These are phyloP conservation scores for Aphaenogaster rudis DNA, from an alignment of 1,140 invertebrate genomes.

Conservation along the genomic window DNA sequence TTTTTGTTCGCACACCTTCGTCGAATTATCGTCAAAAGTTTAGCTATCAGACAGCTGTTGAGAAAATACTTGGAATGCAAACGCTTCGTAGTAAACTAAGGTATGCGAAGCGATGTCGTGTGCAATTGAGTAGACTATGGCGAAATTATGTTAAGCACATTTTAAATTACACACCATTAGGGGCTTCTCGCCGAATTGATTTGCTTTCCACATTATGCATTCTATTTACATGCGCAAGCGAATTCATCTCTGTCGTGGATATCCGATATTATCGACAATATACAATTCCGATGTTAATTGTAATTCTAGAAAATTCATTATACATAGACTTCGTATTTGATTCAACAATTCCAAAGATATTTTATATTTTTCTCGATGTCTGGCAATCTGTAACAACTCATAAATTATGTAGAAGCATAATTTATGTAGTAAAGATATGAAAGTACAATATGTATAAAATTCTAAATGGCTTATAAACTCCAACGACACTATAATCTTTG, in stretches of 20 bases:
- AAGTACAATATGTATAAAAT: slow-evolving; percentile 70
- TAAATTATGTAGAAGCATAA: slow-evolving; percentile 52
- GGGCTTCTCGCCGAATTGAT: slow-evolving; percentile 29
- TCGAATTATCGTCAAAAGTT: not conserved
- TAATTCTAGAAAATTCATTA: slow-evolving; percentile 22
- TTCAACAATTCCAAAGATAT: slow-evolving; percentile 59
- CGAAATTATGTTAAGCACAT: slow-evolving; percentile 50
- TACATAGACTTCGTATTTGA: slow-evolving; percentile 38
- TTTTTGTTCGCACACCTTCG: not conserved
- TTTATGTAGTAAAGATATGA: slow-evolving; percentile 58
- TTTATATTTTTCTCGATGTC: slow-evolving; percentile 39
- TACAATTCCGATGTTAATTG: not conserved
- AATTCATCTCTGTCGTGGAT: not conserved
- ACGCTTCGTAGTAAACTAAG: slow-evolving; percentile 48
- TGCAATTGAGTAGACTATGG: slow-evolving; percentile 14
- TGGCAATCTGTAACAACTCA: slow-evolving; percentile 42
- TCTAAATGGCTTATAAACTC: slow-evolving; percentile 60
- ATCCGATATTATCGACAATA: slow-evolving; percentile 3
- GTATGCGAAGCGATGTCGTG: slow-evolving; percentile 41
- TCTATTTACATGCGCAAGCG: slow-evolving; percentile 1
- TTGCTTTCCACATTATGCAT: slow-evolving; percentile 70
- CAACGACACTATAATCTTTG: slow-evolving; percentile 35
- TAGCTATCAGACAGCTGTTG: not conserved
- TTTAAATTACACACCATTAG: slow-evolving; percentile 46
- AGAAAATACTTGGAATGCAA: slow-evolving; percentile 74